Evolutionary conservation across 2,797 vertebrate species (phyloP).

Genomic region (Pelochelys cantorii): DNA sequence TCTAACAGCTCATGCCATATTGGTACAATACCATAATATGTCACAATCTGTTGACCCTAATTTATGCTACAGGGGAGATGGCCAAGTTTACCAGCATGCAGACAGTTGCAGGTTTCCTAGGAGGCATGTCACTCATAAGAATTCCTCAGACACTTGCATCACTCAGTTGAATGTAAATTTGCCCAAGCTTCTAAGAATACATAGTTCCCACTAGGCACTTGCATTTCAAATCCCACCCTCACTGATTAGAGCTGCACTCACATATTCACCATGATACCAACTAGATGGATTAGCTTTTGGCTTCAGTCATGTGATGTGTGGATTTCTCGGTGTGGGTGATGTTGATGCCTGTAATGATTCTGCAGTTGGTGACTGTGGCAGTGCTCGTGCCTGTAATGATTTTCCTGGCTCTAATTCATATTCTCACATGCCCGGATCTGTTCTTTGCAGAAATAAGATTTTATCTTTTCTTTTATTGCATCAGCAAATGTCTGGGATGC

Average conservation of each 20-base stretch:
- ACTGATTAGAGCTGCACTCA: neutral
- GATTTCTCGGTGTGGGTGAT: neutral
- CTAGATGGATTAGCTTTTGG: neutral
- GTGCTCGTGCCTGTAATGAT: constrained; percentile 7
- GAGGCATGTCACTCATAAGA: neutral
- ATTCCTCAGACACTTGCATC: neutral
- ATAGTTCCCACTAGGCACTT: neutral
- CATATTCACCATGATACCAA: neutral
- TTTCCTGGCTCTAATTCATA: constrained; percentile 3
- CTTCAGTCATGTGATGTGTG: neutral
- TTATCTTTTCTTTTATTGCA: constrained; percentile 53
- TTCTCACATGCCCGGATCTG: constrained; percentile 39
- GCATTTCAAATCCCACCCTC: neutral
- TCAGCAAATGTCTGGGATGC: constrained; percentile 42
- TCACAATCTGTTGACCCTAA: neutral
- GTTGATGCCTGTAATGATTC: constrained; percentile 2
- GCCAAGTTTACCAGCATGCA: neutral
- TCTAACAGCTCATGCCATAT: neutral
- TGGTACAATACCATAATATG: neutral
- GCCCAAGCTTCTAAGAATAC: constrained; percentile 4
- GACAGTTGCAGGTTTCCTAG: neutral
- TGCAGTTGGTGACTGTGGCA: neutral
- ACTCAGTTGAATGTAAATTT: neutral
- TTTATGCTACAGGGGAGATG: neutral
- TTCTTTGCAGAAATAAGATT: neutral